Percentiles rank a stretch among this genome's conserved stretches.
These are phyloP conservation scores for Semibalanus balanoides DNA, from an alignment of 1,140 invertebrate species.

Conservation along the genomic window DNA sequence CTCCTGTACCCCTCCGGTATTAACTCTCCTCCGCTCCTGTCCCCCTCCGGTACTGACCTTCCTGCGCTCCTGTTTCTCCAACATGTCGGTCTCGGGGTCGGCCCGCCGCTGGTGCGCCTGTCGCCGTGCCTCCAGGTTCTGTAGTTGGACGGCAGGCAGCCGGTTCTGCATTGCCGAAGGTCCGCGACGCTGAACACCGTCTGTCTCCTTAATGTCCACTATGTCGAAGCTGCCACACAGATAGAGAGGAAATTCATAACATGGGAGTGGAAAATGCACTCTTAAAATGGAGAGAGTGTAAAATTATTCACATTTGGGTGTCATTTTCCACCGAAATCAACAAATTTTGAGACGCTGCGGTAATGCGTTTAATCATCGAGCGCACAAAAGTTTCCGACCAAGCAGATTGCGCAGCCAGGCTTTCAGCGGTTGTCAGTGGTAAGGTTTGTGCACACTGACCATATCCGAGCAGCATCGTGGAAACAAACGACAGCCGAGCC, in stretches of 20 bases:
- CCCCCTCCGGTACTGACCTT: neutral
- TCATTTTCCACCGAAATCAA: too few species aligned
- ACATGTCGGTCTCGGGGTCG: neutral
- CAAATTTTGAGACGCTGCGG: too few species aligned
- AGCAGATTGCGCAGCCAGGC: too few species aligned
- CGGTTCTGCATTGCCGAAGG: neutral
- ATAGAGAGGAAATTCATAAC: neutral
- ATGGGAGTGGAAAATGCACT: too few species aligned
- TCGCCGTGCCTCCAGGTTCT: neutral
- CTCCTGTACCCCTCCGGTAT: neutral
- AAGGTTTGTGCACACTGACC: too few species aligned
- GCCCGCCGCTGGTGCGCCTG: neutral
- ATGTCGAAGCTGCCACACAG: neutral
- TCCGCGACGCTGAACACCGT: neutral
- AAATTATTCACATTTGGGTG: too few species aligned
- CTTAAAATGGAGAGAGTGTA: too few species aligned
- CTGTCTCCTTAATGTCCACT: neutral
- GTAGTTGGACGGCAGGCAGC: neutral
- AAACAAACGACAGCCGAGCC: too few species aligned
- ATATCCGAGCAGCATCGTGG: too few species aligned
- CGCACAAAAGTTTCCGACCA: too few species aligned
- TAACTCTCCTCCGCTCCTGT: neutral
- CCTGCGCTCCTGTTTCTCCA: neutral
- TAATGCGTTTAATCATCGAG: too few species aligned
- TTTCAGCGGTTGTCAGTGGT: too few species aligned